Evolutionary conservation across 2,888 invertebrate genomes (phyloP), one percentile per base, ranked within the genome.

Genomic region (Parnassius apollo): DNA sequence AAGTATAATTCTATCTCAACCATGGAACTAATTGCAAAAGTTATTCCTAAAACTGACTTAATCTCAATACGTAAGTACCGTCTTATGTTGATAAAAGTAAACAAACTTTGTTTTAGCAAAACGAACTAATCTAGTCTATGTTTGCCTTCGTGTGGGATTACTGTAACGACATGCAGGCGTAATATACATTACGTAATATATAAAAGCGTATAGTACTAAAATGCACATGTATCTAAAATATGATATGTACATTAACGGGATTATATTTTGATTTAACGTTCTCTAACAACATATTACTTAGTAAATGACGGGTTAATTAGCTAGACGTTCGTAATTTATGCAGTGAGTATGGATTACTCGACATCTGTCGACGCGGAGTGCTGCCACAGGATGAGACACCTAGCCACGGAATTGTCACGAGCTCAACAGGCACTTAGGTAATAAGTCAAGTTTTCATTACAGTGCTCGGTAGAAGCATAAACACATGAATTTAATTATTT

Each of bases 351-450:
- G 48, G 70, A 76, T 57, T 63, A 67, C 45, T 66, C 68, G 57
- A 72, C 75, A 54, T 70, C 77, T 64, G 75, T 81, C 48, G 76
- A 74, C 65, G 79, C 82, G 68, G 83, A 83, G 74, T 89, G 89
- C 70, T 84, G 85, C 69, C 73, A 77, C 66, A 79, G 77, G 70
- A 79, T 87, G 77, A 82, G 74, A 68, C 78, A 83, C 76, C 75
- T 90, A 66, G 73, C 80, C 42, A 75, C 78, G 57, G 78, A 83
- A 70, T 77, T 89, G 64, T 80, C 78, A 44, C 76, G 77, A 72
- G 75, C 82, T 11, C 81, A 88, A 71, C 77, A 80, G 68, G 75
- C 77, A 65, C 76, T 89, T 61, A 87, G 87, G 89, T 88, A 75
- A 61, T 51, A 61, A 55, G 61, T 9, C 35, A 25, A 58, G 54